A percentile compares a stretch with the other conserved stretches of the same genome.
Conservation (phyloP, 2,797 vertebrate species). For the Rhinatrema bivittatum region DNA sequence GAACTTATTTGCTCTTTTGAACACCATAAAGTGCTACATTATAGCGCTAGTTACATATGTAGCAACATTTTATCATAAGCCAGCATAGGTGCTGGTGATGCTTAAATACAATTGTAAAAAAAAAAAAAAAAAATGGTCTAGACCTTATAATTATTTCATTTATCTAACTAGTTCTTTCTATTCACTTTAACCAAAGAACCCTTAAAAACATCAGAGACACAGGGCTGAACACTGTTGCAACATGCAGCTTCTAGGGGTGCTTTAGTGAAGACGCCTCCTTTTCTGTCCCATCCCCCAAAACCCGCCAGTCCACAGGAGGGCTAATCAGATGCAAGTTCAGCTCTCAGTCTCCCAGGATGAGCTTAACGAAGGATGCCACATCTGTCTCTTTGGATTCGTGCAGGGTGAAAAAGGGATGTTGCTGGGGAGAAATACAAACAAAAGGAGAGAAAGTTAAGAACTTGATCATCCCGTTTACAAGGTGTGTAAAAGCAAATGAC, state of each 20-base stretch:
- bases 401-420: constrained; percentile 87
- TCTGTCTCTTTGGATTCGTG: constrained; percentile 95
- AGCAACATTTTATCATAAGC: too few relatives aligned
- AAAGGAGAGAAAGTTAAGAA: background rate
- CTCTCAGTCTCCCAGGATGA: constrained; percentile 83
- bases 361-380: constrained; percentile 90
- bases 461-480: background rate
- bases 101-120: too few relatives aligned
- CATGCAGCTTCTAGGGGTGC: constrained; percentile 42
- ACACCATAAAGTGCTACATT: too few relatives aligned
- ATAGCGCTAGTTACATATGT: too few relatives aligned
- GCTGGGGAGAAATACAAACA: constrained; percentile 50
- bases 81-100: too few relatives aligned
- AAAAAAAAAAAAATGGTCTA: constrained; percentile 50
- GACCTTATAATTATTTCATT: constrained; percentile 58
- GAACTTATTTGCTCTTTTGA: too few relatives aligned
- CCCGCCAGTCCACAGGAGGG: constrained; percentile 59
- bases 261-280: constrained; percentile 34
- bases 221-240: constrained; percentile 25
- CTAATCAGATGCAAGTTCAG: constrained; percentile 42
- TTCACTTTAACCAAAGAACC: constrained; percentile 57
- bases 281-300: constrained; percentile 33
- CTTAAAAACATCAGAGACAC: constrained; percentile 31
- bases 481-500: too few relatives aligned
- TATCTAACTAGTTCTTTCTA: constrained; percentile 58